These are phyloP conservation scores for Reticulitermes lucifugus DNA, from an alignment of 2,888 invertebrate genomes.

Conservation along the genomic window DNA sequence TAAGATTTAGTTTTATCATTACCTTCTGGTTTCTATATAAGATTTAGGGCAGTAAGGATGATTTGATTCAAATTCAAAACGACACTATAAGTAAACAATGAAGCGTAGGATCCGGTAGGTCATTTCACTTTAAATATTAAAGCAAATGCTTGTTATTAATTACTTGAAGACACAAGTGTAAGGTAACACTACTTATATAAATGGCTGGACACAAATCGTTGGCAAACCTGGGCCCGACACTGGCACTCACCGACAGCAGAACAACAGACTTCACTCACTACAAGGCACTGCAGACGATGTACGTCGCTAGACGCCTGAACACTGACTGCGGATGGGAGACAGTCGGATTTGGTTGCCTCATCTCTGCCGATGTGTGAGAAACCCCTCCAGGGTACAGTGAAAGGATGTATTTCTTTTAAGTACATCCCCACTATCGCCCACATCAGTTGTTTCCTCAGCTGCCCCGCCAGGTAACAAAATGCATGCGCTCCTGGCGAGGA, in stretches of 20 bases:
- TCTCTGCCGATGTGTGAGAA: constrained; percentile 5
- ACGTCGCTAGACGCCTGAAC: neutral
- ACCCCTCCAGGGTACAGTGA: neutral
- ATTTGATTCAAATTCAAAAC: too few species aligned
- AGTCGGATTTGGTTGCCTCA: neutral
- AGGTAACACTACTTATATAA: too few species aligned
- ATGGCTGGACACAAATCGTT: too few species aligned
- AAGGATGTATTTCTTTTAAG: neutral
- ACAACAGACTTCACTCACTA: neutral
- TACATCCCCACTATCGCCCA: neutral
- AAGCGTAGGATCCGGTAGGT: too few species aligned
- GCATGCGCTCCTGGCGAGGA: neutral
- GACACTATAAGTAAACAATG: too few species aligned
- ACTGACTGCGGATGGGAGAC: neutral
- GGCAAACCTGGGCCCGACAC: neutral
- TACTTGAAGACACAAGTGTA: too few species aligned
- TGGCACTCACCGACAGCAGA: neutral
- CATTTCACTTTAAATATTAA: too few species aligned
- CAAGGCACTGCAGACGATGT: neutral
- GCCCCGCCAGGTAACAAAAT: neutral
- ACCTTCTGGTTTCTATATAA: too few species aligned
- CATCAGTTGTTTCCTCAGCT: neutral
- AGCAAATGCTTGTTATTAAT: too few species aligned
- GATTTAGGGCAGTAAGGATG: too few species aligned
- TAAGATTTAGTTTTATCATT: too few species aligned